A percentile compares a stretch with the other conserved stretches of the same genome.
Evolutionary conservation across 2,797 vertebrate species (phyloP).

Genomic region (Pampus argenteus): DNA sequence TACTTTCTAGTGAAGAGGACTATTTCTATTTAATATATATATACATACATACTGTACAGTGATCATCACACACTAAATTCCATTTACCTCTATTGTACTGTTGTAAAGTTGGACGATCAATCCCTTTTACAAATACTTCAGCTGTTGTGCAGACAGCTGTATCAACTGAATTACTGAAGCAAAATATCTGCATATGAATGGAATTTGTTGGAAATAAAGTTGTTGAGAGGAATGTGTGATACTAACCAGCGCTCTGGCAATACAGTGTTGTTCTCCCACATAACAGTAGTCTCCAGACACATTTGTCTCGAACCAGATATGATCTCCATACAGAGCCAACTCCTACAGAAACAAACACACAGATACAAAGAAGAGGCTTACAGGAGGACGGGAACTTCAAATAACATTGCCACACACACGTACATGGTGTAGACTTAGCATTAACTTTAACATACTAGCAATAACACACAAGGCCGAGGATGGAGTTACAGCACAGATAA

Average conservation of each 20-base stretch:
- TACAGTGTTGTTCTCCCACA: slow-evolving; percentile 94
- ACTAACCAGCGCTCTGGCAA: slow-evolving; percentile 93
- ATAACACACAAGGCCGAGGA: background rate
- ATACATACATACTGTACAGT: no score
- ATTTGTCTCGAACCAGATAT: slow-evolving; percentile 96
- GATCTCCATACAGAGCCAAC: slow-evolving; percentile 91
- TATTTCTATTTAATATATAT: no score
- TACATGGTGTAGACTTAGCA: no score
- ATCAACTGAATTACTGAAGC: no score
- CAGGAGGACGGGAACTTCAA: background rate
- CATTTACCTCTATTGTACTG: no score
- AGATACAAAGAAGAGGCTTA: background rate
- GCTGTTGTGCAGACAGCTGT: background rate
- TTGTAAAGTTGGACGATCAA: background rate
- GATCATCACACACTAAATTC: background rate
- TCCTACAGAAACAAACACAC: slow-evolving; percentile 83
- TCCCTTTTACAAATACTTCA: background rate
- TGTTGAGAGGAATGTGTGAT: background rate
- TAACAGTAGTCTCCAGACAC: slow-evolving; percentile 97
- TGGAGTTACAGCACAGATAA: background rate
- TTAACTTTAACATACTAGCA: background rate
- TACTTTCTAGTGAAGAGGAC: background rate
- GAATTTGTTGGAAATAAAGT: background rate
- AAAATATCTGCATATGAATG: background rate
- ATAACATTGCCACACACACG: background rate